phyloP scores from a whole-genome alignment of 2,888 invertebrate species.

The Miltochrista miniata region DNA sequence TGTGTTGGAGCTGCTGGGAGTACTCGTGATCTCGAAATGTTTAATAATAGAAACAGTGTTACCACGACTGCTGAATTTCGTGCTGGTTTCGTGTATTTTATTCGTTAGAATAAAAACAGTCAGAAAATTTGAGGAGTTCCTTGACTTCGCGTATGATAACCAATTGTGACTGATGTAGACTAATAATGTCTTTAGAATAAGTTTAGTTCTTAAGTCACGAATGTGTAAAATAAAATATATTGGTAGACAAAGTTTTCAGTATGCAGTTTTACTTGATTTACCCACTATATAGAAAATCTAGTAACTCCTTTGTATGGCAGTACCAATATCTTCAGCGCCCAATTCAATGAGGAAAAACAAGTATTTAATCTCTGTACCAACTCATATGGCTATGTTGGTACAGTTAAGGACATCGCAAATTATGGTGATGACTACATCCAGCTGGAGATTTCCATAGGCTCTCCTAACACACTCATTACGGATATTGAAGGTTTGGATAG shows the following conservation, averaged over 20 bases:
- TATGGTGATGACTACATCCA: no score
- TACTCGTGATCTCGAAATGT: slow-evolving; percentile 21
- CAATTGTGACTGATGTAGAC: slow-evolving; percentile 71
- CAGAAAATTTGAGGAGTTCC: slow-evolving; percentile 8
- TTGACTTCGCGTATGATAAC: slow-evolving; percentile 39
- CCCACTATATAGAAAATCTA: not conserved
- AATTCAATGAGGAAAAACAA: no score
- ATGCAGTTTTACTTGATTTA: not conserved
- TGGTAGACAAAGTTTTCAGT: not conserved
- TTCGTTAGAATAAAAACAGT: slow-evolving; percentile 1
- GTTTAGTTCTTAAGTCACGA: slow-evolving; percentile 34
- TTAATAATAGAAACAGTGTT: not conserved
- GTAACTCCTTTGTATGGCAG: no score
- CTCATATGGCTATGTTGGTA: no score
- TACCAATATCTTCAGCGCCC: no score
- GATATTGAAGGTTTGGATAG: no score
- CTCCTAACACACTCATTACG: no score
- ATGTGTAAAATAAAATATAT: slow-evolving; percentile 36
- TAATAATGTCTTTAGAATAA: slow-evolving; percentile 45
- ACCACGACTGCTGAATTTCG: not conserved
- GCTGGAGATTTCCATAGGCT: no score
- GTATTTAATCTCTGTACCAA: no score
- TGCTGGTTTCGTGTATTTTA: slow-evolving; percentile 3
- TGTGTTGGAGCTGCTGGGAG: slow-evolving; percentile 29
- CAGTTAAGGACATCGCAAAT: no score